Base-by-base conservation (phyloP, 2,797 vertebrate genomes). In the Cirrhinus molitorella region DNA sequence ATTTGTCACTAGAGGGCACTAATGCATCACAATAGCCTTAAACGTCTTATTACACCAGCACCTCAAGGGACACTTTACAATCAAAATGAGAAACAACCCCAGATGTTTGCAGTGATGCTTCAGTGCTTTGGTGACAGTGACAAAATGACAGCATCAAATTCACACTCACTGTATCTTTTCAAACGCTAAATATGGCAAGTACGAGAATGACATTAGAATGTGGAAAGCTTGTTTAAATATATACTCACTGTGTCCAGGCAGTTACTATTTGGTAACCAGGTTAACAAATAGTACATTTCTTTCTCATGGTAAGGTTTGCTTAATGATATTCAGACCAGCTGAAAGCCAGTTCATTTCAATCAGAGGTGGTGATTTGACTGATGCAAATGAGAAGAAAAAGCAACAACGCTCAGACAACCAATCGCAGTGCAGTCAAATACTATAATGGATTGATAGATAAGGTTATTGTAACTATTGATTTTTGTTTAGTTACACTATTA, bases 1-100 rank as follows among this genome's bases (percentile, higher is more conserved):
- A 1, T 34, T 3, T 19, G 12, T 72, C 92, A 85, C 71, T 16
- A 13, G 45, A 84, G n/a, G 84, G 86, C 1, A 84, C 84, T 84
- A 45, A 45, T 23, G 25, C 47, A 16, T 43, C 47, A 79, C n/a
- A 53, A 19, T 14, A 63, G 85, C 82, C 76, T 75, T 6, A n/a
- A 53, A 66, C 1, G 11, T 45, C 71, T 43, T 67, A 14, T 11
- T 12, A 59, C 73, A 47, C 10, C 13, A 28, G 9, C n/a, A 45
- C 14, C n/a, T 68, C 72, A 37, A n/a, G 51, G 31, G 61, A 76
- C 16, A 21, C 19, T 34, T 68, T 9, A 55, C 51, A n/a, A 4
- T 68, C 63, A 55, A 25, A 14, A 40, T 2, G 5, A 81, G 11
- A 53, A 47, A 77, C 49, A 14, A 66, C 53, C 2, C 13, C 81